Evolutionary conservation across 1,140 invertebrate genomes (phyloP), one percentile per base, ranked within the genome.

Genomic region (Pygmarrhopalites habei): DNA sequence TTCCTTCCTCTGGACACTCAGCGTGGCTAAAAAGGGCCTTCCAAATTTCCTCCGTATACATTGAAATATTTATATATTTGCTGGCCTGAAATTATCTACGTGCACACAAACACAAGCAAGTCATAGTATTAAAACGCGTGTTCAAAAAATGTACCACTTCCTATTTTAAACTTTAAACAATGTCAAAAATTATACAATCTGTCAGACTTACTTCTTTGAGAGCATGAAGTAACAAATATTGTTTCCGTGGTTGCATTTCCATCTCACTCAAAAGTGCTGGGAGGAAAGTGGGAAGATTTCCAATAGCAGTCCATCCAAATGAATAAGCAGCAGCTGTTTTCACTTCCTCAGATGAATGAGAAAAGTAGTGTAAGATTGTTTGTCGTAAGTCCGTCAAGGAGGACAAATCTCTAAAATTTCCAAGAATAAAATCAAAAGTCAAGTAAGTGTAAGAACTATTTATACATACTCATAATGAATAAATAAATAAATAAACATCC

Each of bases 291-390:
- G 86, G 85, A 63, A 99, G 78, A 79, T 98, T 98, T 35, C 96
- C 95, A 70, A 97, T 89, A 39, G 90, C 89, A 29, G 98, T 86
- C 60, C 92, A 94, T 32, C 95, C 95, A 26, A 98, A 79, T 15
- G 95, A 92, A 78, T 97, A 96, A 64, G 93, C 95, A 2, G 95
- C 95, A 14, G 95, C 94, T 0, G 92, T 92, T 78, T 98, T 98
- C n/a, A 91, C 86, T 76, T 92, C 89, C 75, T 92, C 89, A 0
- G 88, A 90, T 2, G 83, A 81, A 19, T 85, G 84, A 0, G 83
- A 82, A 72, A 92, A 91, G 19, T 87, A 89, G 49, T 82, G 80
- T 51, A 91, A 76, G 49, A 92, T 86, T 7, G 86, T 85, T 68
- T 85, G 81, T 67, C 88, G 86, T 57, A 91, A 71, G 58, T 86